phyloP scores from a whole-genome alignment of 2,797 vertebrate species.

The Muraenolepis orangiensis region DNA sequence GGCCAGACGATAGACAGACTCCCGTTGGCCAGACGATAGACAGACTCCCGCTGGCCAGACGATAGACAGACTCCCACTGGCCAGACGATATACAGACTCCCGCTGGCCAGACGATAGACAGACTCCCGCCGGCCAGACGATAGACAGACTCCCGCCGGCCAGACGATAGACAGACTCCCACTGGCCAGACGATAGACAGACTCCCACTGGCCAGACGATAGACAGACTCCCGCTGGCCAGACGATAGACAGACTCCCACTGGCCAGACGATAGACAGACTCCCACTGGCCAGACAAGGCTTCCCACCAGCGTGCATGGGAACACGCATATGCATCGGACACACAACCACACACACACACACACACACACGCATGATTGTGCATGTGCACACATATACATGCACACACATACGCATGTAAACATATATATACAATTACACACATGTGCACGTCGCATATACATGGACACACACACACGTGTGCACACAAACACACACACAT shows the following conservation, averaged over 20 bases:
- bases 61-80: slow-evolving; percentile 47
- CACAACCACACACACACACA: not conserved
- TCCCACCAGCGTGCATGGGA: slow-evolving; percentile 39
- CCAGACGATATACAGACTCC: slow-evolving; percentile 57
- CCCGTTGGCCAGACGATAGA: slow-evolving; percentile 57
- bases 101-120: slow-evolving; percentile 58
- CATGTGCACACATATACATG: not conserved
- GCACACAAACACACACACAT: not conserved
- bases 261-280: slow-evolving; percentile 57
- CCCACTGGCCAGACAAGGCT: slow-evolving; percentile 55
- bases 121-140: slow-evolving; percentile 54
- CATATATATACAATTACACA: no score
- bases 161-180: slow-evolving; percentile 56
- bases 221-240: slow-evolving; percentile 41
- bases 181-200: slow-evolving; percentile 58
- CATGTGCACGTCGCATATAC: not conserved
- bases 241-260: slow-evolving; percentile 55
- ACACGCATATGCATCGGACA: no score
- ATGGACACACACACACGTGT: not conserved
- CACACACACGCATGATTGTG: not conserved
- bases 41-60: slow-evolving; percentile 48
- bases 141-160: slow-evolving; percentile 39
- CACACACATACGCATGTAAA: slow-evolving; percentile 8
- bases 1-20: slow-evolving; percentile 57
- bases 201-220: slow-evolving; percentile 55